Conservation (phyloP, 2,888 invertebrate genomes). For the Strigamia transsilvanica region DNA sequence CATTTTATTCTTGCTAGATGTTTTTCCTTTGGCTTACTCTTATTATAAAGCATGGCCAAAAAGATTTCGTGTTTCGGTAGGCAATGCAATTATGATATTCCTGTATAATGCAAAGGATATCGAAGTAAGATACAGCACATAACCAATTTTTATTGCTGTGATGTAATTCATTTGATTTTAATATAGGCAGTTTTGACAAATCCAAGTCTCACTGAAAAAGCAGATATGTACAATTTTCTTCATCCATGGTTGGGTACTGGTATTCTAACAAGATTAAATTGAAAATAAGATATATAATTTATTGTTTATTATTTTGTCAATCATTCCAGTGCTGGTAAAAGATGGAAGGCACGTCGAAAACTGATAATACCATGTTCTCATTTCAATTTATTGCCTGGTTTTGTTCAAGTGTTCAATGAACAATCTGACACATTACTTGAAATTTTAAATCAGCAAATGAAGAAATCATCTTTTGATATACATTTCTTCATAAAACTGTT, state of each 20-base stretch:
- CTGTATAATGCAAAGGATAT: too few species aligned
- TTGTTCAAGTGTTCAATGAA: conserved; percentile 67
- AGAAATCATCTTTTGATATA: conserved; percentile 63
- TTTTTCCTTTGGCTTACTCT: too few species aligned
- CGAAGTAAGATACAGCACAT: too few species aligned
- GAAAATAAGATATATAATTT: background rate
- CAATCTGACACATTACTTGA: conserved; percentile 64
- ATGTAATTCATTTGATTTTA: background rate
- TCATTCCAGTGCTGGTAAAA: conserved; percentile 63
- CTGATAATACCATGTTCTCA: conserved; percentile 68
- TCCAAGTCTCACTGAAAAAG: conserved; percentile 63
- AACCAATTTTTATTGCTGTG: too few species aligned
- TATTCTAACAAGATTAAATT: conserved; percentile 64
- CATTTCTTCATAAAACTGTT: conserved; percentile 66
- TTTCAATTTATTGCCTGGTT: conserved; percentile 67
- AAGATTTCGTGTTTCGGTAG: too few species aligned
- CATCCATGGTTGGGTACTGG: conserved; percentile 68
- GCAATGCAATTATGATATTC: too few species aligned
- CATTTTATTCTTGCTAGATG: too few species aligned
- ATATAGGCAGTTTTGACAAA: conserved; percentile 56
- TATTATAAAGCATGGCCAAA: too few species aligned
- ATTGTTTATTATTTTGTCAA: too few species aligned
- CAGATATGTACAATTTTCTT: conserved; percentile 65
- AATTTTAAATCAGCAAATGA: conserved; percentile 60
- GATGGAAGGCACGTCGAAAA: conserved; percentile 66